These are phyloP conservation scores for Cotesia typhae DNA, from an alignment of 1,140 invertebrate genomes.

Conservation along the genomic window DNA sequence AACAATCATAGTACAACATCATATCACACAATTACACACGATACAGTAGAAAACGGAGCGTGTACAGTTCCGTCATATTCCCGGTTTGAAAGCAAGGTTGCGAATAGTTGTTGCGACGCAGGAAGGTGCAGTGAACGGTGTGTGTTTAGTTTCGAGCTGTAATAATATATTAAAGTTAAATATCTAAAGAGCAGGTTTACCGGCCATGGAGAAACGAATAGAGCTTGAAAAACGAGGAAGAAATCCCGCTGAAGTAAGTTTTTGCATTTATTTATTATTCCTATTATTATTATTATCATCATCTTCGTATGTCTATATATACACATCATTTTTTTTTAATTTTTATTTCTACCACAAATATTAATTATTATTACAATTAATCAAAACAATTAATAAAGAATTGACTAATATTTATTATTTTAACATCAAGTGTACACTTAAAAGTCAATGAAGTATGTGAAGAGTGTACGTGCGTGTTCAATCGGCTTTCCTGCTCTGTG, in stretches of 20 bases:
- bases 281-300: neutral
- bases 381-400: no score
- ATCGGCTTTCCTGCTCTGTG: neutral
- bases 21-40: conserved; percentile 39
- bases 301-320: no score
- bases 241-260: conserved; percentile 81
- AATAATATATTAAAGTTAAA: no score
- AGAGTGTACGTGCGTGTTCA: neutral
- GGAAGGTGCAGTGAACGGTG: conserved; percentile 49
- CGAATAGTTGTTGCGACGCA: conserved; percentile 62
- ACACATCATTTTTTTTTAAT: no score
- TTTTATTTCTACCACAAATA: no score
- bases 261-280: conserved; percentile 26
- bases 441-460: conserved; percentile 7
- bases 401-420: neutral
- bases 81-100: conserved; percentile 63
- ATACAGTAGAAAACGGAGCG: conserved; percentile 19
- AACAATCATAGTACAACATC: conserved; percentile 51
- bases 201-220: conserved; percentile 90
- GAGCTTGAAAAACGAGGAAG: conserved; percentile 87
- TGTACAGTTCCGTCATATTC: conserved; percentile 57
- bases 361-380: no score
- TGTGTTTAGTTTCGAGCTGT: conserved; percentile 24
- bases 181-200: conserved; percentile 37
- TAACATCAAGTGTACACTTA: neutral